phyloP scores from a whole-genome alignment of 1,140 invertebrate species.

The Ooceraea biroi region DNA sequence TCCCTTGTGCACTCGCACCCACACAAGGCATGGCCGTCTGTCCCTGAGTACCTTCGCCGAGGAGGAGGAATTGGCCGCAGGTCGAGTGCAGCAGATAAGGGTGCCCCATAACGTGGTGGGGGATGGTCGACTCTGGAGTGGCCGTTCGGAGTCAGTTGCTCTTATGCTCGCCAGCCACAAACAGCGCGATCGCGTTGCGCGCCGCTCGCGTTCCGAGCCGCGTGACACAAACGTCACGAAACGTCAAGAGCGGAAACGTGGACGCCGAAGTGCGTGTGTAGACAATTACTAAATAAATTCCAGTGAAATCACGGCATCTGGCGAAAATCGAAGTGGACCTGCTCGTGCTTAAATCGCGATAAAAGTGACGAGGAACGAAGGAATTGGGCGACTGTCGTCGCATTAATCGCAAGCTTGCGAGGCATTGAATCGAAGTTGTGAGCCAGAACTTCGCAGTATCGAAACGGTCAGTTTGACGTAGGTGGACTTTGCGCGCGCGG shows the following conservation, averaged over 20 bases:
- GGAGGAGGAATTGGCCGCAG: conserved; percentile 70
- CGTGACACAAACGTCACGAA: conserved; percentile 58
- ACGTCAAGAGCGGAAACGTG: neutral
- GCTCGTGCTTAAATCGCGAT: no score
- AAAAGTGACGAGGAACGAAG: no score
- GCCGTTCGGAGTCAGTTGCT: conserved; percentile 84
- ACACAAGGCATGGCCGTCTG: neutral
- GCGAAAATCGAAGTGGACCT: no score
- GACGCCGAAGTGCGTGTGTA: neutral
- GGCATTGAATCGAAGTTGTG: no score
- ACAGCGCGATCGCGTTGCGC: conserved; percentile 72
- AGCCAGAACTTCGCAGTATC: conserved; percentile 5
- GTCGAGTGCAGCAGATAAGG: conserved; percentile 82
- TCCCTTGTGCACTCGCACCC: conserved; percentile 24
- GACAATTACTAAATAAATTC: no score
- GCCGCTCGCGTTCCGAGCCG: conserved; percentile 60
- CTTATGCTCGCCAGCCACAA: conserved; percentile 83
- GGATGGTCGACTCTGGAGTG: conserved; percentile 81
- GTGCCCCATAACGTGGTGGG: conserved; percentile 77
- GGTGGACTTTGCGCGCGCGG: conserved; percentile 33
- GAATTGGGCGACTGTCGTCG: no score
- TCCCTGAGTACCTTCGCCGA: conserved; percentile 39
- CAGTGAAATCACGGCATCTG: no score
- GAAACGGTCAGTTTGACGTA: neutral
- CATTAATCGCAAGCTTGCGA: no score